Conservation (phyloP, 2,888 invertebrate species). For the Melipona beecheii region DNA sequence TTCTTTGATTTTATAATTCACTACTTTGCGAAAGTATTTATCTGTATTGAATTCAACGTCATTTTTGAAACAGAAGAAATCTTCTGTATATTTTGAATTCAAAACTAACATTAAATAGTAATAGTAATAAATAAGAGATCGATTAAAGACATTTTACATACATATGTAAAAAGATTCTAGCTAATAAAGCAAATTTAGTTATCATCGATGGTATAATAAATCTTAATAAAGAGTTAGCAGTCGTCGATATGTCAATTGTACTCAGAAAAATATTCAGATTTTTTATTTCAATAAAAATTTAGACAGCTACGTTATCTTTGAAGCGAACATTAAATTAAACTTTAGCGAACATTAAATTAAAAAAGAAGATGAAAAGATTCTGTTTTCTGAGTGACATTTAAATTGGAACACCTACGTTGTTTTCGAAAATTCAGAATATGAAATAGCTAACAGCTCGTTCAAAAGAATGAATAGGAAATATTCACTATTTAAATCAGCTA, state of each 20-base stretch:
- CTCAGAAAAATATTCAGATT: background rate
- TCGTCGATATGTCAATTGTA: fast-evolving
- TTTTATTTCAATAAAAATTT: background rate
- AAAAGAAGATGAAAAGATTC: background rate
- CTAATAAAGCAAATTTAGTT: background rate
- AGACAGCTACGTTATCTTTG: background rate
- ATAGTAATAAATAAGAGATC: too few species aligned
- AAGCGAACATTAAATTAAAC: background rate
- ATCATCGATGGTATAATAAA: background rate
- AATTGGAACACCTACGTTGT: background rate
- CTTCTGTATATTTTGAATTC: too few species aligned
- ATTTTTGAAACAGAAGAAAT: too few species aligned
- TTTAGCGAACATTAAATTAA: background rate
- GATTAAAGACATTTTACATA: too few species aligned
- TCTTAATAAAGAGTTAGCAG: background rate
- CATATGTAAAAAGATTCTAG: too few species aligned
- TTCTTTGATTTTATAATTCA: too few species aligned
- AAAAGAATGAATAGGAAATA: too few species aligned
- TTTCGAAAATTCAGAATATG: background rate
- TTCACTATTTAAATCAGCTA: background rate
- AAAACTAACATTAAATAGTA: too few species aligned
- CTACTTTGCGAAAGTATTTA: too few species aligned
- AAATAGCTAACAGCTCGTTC: background rate
- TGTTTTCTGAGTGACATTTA: background rate
- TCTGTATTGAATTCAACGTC: too few species aligned